These are phyloP conservation scores for Lymantria monacha DNA, from an alignment of 2,888 invertebrate species.

Conservation along the genomic window DNA sequence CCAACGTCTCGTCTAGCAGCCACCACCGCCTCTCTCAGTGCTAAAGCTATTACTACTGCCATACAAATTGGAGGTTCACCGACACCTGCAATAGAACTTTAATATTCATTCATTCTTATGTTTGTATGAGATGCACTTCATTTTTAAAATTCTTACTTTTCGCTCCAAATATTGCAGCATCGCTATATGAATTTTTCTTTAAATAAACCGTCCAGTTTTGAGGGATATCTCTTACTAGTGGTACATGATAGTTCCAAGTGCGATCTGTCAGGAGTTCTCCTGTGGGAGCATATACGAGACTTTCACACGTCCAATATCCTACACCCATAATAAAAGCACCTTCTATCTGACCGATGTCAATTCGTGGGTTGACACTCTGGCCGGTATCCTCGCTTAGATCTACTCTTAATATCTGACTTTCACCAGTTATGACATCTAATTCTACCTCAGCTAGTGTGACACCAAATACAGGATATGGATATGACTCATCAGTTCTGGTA, in stretches of 20 bases:
- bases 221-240: constrained; percentile 88
- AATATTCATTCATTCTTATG: background rate
- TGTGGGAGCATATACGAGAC: constrained; percentile 84
- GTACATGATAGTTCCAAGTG: constrained; percentile 90
- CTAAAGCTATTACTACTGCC: constrained; percentile 75
- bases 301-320: constrained; percentile 89
- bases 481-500: constrained; percentile 68
- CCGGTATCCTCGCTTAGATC: constrained; percentile 88
- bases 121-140: background rate
- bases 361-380: constrained; percentile 85
- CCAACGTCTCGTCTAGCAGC: constrained; percentile 84
- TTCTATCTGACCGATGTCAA: constrained; percentile 83
- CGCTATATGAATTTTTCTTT: constrained; percentile 83
- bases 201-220: constrained; percentile 87
- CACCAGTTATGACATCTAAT: constrained; percentile 86
- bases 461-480: constrained; percentile 11
- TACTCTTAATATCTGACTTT: constrained; percentile 83
- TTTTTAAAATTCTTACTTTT: constrained; percentile 82
- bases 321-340: constrained; percentile 89
- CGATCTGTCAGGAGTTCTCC: constrained; percentile 87
- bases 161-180: constrained; percentile 83
- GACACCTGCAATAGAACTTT: constrained; percentile 53
- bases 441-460: constrained; percentile 25
- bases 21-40: constrained; percentile 84
- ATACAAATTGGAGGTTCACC: constrained; percentile 78